Base-by-base conservation (phyloP, 2,888 invertebrate species). In the Drosophila hawaiiensis region DNA sequence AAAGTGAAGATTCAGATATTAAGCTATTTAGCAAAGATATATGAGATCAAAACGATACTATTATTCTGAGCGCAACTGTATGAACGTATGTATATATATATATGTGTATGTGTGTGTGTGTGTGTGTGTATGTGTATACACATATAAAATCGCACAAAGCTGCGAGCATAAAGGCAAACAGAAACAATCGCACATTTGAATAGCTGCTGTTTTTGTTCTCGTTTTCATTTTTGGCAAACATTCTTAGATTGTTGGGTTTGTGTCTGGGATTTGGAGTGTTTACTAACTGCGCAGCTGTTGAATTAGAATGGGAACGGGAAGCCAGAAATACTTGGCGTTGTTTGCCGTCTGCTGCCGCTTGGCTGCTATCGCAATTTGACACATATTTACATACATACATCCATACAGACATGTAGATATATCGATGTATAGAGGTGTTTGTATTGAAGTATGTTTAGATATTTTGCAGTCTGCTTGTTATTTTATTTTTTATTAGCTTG, bases 281-380 rank as follows among this genome's bases (percentile, higher is more conserved):
- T 63, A 28, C 33, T 35, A 68, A 68, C 62, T 80, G 53, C 71
- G 80, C 71, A 80, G 58, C 61, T 65, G 54, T 80, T 62, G 31
- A 62, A 66, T 53, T 59, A 37, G 43, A 66, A 70, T 63, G 60
- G 55, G 76, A 80, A 59, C 76, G 64, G 75, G 60, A 60, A 53
- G 76, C n/a, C 80, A 76, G 76, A 68, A 79, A 62, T 43, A 64
- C 43, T 37, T 6, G 33, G 28, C 54, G 31, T 49, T 56, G 39
- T 58, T 75, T 55, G 43, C 2, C 16, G 22, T 25, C 47, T 25
- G 47, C 16, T 16, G 43, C 12, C 19, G 56, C 41, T 61, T 41
- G 52, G 35, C 47, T 53, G 53, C 31, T 41, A 35, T 68, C 50
- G 35, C 37, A 50, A 62, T 35, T 50, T 35, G 31, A 43, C 50